A percentile compares a stretch with the other conserved stretches of the same genome.
Evolutionary conservation across 2,113 vertebrate species (phyloP).

Genomic region (Osmerus eperlanus): DNA sequence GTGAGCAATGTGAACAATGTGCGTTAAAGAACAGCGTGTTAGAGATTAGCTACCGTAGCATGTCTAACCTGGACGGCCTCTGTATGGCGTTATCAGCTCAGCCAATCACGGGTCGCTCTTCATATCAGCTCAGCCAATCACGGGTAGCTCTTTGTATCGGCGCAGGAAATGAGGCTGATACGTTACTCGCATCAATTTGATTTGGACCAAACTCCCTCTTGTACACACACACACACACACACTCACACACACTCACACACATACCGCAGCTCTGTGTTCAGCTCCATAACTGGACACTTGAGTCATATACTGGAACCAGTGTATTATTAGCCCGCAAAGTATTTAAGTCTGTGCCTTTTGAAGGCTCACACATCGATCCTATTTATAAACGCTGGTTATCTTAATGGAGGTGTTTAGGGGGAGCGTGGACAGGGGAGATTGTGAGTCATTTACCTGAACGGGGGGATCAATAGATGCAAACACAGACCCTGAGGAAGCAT

Average conservation of each 20-base stretch:
- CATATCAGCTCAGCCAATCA: too few species aligned
- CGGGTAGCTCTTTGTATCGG: not conserved
- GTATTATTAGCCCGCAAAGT: too few species aligned
- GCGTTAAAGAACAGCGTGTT: conserved; percentile 12
- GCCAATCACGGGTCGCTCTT: not conserved
- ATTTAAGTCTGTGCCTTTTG: too few species aligned
- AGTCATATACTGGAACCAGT: too few species aligned
- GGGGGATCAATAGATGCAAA: not conserved
- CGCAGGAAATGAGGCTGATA: not conserved
- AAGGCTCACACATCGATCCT: too few species aligned
- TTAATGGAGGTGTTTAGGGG: too few species aligned
- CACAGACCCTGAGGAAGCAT: too few species aligned
- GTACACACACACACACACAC: not conserved
- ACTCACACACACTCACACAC: not conserved
- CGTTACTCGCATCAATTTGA: not conserved
- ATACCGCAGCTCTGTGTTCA: not conserved
- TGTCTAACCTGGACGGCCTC: not conserved
- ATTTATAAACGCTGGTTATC: too few species aligned
- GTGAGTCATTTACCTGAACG: too few species aligned
- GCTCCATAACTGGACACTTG: too few species aligned
- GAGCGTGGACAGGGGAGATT: too few species aligned
- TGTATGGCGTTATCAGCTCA: too few species aligned
- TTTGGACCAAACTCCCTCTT: not conserved
- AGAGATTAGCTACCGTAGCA: conserved; percentile 24
- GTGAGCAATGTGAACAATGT: conserved; percentile 27